phyloP scores from a whole-genome alignment of 1,140 invertebrate species.

The Doryteuthis pealeii region DNA sequence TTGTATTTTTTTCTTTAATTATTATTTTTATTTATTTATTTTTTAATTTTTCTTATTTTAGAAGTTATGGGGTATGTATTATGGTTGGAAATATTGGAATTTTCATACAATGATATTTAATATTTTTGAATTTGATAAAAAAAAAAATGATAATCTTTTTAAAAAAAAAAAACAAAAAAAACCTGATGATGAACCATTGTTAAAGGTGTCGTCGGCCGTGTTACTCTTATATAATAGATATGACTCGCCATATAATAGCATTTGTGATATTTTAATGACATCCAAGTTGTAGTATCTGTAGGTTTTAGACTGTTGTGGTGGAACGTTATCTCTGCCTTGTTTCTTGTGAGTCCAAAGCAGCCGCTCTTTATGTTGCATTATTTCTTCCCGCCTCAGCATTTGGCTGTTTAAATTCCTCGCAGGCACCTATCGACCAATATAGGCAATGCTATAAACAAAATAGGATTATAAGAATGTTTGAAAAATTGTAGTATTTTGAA shows the following conservation, averaged over 20 bases:
- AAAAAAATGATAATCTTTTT: not conserved
- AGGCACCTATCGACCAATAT: not conserved
- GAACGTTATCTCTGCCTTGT: constrained; percentile 10
- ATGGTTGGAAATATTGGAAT: constrained; percentile 13
- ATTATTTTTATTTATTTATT: constrained; percentile 14
- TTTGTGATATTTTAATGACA: constrained; percentile 7
- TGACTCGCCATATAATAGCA: not conserved
- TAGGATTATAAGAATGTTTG: not conserved
- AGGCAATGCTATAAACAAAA: too few relatives aligned
- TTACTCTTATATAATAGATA: not conserved
- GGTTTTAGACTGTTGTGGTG: not conserved
- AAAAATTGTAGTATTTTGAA: not conserved
- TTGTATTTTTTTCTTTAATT: constrained; percentile 5
- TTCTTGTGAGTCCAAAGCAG: not conserved
- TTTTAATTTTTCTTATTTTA: constrained; percentile 16
- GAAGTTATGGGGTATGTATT: constrained; percentile 7
- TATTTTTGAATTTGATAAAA: constrained; percentile 14
- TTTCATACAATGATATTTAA: constrained; percentile 13
- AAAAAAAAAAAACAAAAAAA: constrained; percentile 13
- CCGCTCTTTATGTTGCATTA: not conserved
- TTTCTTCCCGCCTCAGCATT: not conserved
- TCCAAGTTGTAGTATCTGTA: not conserved
- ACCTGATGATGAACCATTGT: not conserved
- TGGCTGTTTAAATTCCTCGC: too few relatives aligned
- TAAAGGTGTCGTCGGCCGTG: constrained; percentile 6